Evolutionary conservation across 2,113 vertebrate species (phyloP), one percentile per base, ranked within the genome.

Genomic region (Nothoprocta pentlandii): DNA sequence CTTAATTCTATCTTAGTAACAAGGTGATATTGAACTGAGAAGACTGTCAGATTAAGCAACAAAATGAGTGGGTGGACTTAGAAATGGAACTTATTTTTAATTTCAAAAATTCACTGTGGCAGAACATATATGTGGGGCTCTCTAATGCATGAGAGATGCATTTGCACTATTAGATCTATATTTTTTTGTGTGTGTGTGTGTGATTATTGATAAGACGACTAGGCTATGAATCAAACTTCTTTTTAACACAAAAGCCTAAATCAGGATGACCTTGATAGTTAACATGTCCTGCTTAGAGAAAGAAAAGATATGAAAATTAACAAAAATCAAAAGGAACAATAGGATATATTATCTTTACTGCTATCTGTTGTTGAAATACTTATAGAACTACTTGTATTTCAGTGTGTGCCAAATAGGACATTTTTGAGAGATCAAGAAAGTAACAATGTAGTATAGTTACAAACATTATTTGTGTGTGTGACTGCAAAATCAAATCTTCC

Each of bases 21-120:
- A 62, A 63, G 36, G 16, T 34, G n/a, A 8, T 20, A 2, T 2
- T 2, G 26, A 46, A 54, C 2, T 47, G 51, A 51, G 0, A 53
- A 67, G 49, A 67, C 54, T 4, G 21, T 44, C 12, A 51, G 51
- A 68, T 75, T 61, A 42, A 61, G 66, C 34, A 46, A 51, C 51
- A 10, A 32, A 73, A 69, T n/a, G 15, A 54, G 28, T 32, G 59
- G 30, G 8, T 20, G 68, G 36, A 36, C 44, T 58, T 1, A 20
- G 59, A 51, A 75, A 41, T 44, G 44, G 39, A 80, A 85, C 5
- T 32, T 64, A 14, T n/a, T 81, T 59, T 39, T 47, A 66, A 10
- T 44, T 89, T n/a, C 54, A 49, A 34, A 68, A 54, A 51, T 32
- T 21, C 22, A 12, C 39, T 13, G 6, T 47, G 66, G n/a, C 54